Evolutionary conservation across 2,797 vertebrate species (phyloP).

Genomic region (Phyllotis vaccarum): DNA sequence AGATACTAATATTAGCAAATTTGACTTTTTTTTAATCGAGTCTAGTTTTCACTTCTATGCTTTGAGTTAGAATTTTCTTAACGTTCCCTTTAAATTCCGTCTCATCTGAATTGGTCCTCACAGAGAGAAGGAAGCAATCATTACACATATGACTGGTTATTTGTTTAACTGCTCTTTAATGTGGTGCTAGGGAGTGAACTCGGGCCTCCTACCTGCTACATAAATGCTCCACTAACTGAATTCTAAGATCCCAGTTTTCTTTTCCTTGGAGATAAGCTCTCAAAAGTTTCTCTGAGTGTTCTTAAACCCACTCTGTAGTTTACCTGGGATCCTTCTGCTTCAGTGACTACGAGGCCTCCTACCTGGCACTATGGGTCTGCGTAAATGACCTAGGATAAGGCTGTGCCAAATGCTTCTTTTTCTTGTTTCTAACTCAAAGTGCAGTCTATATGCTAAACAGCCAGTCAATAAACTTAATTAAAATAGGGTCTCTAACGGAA

Average conservation of each 20-base stretch:
- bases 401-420: slow-evolving; percentile 34
- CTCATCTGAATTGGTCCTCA: not conserved
- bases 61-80: not conserved
- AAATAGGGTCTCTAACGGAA: slow-evolving; percentile 70
- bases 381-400: not conserved
- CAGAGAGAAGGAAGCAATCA: not conserved
- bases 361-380: too few species aligned
- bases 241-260: not conserved
- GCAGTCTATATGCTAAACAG: slow-evolving; percentile 55
- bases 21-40: not conserved
- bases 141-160: slow-evolving; percentile 25
- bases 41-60: not conserved
- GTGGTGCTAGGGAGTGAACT: not conserved
- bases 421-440: slow-evolving; percentile 73
- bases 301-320: not conserved
- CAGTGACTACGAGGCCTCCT: too few species aligned
- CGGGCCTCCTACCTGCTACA: not conserved
- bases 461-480: slow-evolving; percentile 70
- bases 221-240: not conserved
- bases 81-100: not conserved
- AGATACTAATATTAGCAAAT: not conserved
- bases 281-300: not conserved
- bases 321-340: not conserved
- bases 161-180: not conserved
- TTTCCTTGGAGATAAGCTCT: not conserved